phyloP scores from a whole-genome alignment of 1,140 invertebrate species.

The Drosophila guanche region DNA sequence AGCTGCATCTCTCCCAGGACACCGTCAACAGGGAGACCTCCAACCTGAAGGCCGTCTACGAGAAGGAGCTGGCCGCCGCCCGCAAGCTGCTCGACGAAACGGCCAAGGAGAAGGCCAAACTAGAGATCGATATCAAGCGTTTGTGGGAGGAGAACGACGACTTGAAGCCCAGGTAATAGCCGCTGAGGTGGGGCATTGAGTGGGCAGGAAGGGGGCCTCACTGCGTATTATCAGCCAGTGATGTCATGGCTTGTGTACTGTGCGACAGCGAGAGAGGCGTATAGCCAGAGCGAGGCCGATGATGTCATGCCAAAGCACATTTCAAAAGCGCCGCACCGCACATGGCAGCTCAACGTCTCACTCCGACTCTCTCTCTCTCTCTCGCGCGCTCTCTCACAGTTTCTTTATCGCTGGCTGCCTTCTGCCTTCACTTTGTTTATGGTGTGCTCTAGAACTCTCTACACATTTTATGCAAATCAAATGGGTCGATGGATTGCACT shows the following conservation, averaged over 20 bases:
- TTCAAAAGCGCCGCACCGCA: slow-evolving; percentile 42
- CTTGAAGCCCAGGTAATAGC: slow-evolving; percentile 89
- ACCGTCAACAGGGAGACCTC: slow-evolving; percentile 92
- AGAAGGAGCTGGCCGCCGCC: slow-evolving; percentile 95
- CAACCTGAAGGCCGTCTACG: slow-evolving; percentile 95
- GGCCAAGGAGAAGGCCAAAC: slow-evolving; percentile 92
- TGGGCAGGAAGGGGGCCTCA: slow-evolving; percentile 4
- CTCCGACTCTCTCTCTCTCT: slow-evolving; percentile 11
- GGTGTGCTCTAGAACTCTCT: slow-evolving; percentile 67
- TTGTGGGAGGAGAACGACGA: slow-evolving; percentile 94
- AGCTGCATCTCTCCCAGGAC: slow-evolving; percentile 91
- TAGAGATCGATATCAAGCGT: slow-evolving; percentile 95
- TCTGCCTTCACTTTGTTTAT: slow-evolving; percentile 55
- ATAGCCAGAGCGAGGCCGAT: slow-evolving; percentile 28
- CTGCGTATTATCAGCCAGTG: slow-evolving; percentile 46
- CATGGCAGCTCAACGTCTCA: slow-evolving; percentile 35
- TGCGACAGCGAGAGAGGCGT: not conserved
- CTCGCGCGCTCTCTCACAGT: slow-evolving; percentile 3
- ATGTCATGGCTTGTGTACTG: slow-evolving; percentile 60
- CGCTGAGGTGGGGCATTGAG: not conserved
- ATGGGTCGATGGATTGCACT: no score
- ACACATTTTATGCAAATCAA: slow-evolving; percentile 32
- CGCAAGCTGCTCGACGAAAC: slow-evolving; percentile 95
- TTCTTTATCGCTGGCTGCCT: not conserved
- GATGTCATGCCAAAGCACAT: slow-evolving; percentile 68